Percentiles rank a stretch among this genome's conserved stretches.
phyloP scores from a whole-genome alignment of 2,797 vertebrate species.

The Anomalospiza imberbis region DNA sequence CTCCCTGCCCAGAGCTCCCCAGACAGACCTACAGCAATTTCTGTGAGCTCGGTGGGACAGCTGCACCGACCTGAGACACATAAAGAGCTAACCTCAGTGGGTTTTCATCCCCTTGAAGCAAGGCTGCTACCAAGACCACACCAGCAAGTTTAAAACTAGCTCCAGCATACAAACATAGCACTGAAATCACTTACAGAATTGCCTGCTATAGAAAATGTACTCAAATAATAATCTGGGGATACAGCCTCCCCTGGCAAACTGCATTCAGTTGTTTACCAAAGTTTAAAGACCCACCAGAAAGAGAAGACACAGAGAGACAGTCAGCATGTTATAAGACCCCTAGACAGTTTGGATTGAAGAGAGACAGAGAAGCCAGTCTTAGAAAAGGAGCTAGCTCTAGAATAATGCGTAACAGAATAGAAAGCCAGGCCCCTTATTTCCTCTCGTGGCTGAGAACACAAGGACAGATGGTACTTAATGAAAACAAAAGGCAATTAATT shows the following conservation, averaged over 20 bases:
- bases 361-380: background rate
- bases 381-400: background rate
- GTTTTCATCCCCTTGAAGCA: background rate
- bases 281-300: background rate
- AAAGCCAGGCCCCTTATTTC: background rate
- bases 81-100: background rate
- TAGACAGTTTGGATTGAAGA: background rate
- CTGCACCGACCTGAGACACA: background rate
- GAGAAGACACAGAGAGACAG: background rate
- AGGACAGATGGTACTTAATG: background rate
- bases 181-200: background rate
- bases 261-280: background rate
- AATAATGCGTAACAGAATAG: background rate
- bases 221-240: background rate
- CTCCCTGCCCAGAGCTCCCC: background rate
- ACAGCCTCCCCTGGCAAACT: background rate
- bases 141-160: background rate
- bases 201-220: background rate
- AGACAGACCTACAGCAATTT: background rate
- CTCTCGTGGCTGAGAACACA: background rate
- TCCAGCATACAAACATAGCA: background rate
- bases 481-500: slow-evolving; percentile 45
- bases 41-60: background rate
- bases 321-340: background rate
- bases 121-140: background rate